A percentile compares a stretch with the other conserved stretches of the same genome.
These are phyloP conservation scores for Oreocharis arfaki DNA, from an alignment of 2,113 vertebrate species.

Conservation along the genomic window DNA sequence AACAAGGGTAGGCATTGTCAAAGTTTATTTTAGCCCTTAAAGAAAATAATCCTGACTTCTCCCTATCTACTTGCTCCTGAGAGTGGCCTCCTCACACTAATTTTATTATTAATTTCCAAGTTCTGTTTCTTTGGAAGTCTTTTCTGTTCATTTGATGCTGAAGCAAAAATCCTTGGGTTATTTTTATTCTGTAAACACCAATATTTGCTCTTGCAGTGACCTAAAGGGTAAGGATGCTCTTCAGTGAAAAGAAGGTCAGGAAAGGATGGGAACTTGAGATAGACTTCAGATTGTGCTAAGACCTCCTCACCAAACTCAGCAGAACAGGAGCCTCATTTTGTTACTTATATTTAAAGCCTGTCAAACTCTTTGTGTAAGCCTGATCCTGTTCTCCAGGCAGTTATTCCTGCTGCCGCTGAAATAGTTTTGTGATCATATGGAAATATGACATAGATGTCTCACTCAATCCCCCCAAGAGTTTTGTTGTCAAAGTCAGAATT, in stretches of 20 bases:
- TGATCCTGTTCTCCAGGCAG: not conserved
- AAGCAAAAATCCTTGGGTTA: not conserved
- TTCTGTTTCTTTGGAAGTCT: not conserved
- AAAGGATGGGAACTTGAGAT: not conserved
- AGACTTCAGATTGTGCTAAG: not conserved
- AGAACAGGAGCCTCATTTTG: not conserved
- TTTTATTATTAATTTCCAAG: not conserved
- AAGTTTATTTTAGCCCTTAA: not conserved
- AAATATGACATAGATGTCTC: not conserved
- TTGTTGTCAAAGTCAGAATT: not conserved
- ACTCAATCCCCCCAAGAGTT: not conserved
- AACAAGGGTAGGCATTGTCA: conserved; percentile 33
- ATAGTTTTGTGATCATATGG: not conserved
- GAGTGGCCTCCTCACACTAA: not conserved
- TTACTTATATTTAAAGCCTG: not conserved
- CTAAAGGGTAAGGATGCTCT: not conserved
- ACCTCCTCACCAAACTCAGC: not conserved
- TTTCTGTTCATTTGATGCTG: not conserved
- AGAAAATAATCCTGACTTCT: not conserved
- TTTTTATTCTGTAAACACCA: conserved; percentile 10
- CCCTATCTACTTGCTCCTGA: not conserved
- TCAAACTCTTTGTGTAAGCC: not conserved
- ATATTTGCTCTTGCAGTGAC: not conserved
- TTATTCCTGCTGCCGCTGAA: not conserved
- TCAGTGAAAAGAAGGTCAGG: not conserved